Evolutionary conservation across 2,888 invertebrate genomes (phyloP).

Genomic region (Ligdia adustata): DNA sequence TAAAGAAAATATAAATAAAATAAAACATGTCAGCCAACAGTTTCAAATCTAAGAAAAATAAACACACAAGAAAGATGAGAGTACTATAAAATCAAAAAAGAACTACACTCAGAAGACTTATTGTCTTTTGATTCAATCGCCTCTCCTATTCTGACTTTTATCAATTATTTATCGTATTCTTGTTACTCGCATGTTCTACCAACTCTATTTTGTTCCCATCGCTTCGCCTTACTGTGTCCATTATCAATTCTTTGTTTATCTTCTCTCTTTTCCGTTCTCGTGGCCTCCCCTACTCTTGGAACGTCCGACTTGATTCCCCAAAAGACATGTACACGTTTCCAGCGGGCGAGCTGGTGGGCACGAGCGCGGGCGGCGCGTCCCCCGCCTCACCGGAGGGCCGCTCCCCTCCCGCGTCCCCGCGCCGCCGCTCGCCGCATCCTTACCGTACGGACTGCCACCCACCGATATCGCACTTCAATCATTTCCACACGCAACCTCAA

Average conservation of each 20-base stretch:
- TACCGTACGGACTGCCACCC: slow-evolving; percentile 71
- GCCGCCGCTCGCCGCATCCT: slow-evolving; percentile 71
- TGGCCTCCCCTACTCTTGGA: not conserved
- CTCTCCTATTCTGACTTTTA: too few species aligned
- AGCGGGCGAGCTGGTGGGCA: slow-evolving; percentile 62
- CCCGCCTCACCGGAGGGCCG: slow-evolving; percentile 69
- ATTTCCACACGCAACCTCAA: slow-evolving; percentile 96
- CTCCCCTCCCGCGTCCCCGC: slow-evolving; percentile 70
- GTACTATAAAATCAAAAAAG: too few species aligned
- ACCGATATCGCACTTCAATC: slow-evolving; percentile 91
- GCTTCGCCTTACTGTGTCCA: too few species aligned
- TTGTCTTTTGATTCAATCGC: too few species aligned
- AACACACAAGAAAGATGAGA: too few species aligned
- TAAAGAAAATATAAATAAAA: too few species aligned
- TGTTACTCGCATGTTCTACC: too few species aligned
- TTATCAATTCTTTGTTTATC: slow-evolving; percentile 5
- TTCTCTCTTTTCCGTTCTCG: not conserved
- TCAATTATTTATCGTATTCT: too few species aligned
- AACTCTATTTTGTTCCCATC: too few species aligned
- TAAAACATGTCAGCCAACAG: too few species aligned
- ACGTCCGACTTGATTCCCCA: slow-evolving; percentile 24
- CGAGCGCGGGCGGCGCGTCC: slow-evolving; percentile 48
- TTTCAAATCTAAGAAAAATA: too few species aligned
- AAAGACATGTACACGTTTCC: slow-evolving; percentile 28
- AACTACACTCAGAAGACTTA: too few species aligned